Evolutionary conservation across 1,140 invertebrate genomes (phyloP).

Genomic region (Antheraea pernyi): DNA sequence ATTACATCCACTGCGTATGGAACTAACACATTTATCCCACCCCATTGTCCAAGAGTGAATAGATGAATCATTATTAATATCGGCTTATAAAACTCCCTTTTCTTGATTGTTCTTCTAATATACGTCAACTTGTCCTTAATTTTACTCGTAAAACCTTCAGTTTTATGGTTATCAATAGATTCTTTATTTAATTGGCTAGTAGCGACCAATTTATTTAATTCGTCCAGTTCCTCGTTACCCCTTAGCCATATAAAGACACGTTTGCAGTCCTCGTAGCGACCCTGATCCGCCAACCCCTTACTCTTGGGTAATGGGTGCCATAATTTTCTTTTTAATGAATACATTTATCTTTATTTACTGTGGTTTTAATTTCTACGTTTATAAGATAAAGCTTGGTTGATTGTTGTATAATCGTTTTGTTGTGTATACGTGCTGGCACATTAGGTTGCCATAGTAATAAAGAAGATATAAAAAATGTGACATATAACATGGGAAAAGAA

Average conservation of each 20-base stretch:
- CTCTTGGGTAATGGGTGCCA: no score
- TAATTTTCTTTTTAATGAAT: no score
- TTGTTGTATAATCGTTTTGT: no score
- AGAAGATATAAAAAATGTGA: no score
- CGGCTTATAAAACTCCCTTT: constrained; percentile 53
- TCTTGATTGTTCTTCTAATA: constrained; percentile 35
- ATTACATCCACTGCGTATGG: constrained; percentile 47
- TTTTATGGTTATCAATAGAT: constrained; percentile 25
- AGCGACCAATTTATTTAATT: constrained; percentile 43
- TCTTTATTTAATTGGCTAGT: constrained; percentile 28
- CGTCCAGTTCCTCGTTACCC: constrained; percentile 40
- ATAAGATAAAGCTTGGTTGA: no score
- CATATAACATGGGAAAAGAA: no score
- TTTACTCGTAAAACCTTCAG: constrained; percentile 25
- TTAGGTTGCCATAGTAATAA: no score
- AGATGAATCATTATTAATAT: constrained; percentile 54
- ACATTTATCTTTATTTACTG: no score
- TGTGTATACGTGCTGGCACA: no score
- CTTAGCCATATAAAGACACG: constrained; percentile 43
- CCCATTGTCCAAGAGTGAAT: constrained; percentile 44
- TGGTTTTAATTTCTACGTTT: no score
- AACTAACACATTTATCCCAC: constrained; percentile 43
- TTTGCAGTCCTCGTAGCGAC: constrained; percentile 37
- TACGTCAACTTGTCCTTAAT: constrained; percentile 31
- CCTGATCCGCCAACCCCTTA: constrained; percentile 38